Base-by-base conservation (phyloP, 2,888 invertebrate genomes). In the Congeria kusceri region DNA sequence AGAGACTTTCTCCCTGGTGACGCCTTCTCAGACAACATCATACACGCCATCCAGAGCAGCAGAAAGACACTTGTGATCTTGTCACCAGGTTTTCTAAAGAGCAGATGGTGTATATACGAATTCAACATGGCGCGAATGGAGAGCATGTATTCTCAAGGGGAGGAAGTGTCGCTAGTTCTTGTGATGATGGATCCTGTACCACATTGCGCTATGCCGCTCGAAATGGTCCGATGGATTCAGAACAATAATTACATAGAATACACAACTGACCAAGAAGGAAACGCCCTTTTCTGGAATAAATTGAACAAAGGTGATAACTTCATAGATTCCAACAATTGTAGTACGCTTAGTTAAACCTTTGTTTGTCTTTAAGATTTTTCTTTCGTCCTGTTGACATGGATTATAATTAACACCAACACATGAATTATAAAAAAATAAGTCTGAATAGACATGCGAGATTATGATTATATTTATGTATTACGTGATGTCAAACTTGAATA, bases 21-120 rank as follows among this genome's bases (percentile, higher is more conserved):
- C 25, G 44, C 39, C 11, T 25, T 63, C 15, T 1, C 44, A 20
- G n/a, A n/a, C n/a, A n/a, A n/a, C n/a, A n/a, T n/a, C n/a, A n/a
- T n/a, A n/a, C n/a, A n/a, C n/a, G 63, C 63, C 25, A 63, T 63
- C 15, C 39, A 63, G 25, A 63, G 39, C 20, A 63, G 63, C 44
- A 29, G 25, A 15, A 39, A 44, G 25, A 63, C 63, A 20, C n/a
- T 63, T 5, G 46, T 46, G 9, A 13, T 63, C 13, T 5, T 44
- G 39, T 20, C 63, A 13, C n/a, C 15, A 11, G 63, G 20, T 20
- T 63, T 20, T 23, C 23, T 63, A 5, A 11, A 25, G 3, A 63
- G 63, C 46, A n/a, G 46, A 7, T 63, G 63, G 63, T 63, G 63
- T 25, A 44, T 63, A 46, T 63, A 39, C 46, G 46, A 44, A 18